Percentiles rank a stretch among this genome's conserved stretches.
Evolutionary conservation across 2,113 vertebrate genomes (phyloP).

Genomic region (Argyrosomus japonicus): DNA sequence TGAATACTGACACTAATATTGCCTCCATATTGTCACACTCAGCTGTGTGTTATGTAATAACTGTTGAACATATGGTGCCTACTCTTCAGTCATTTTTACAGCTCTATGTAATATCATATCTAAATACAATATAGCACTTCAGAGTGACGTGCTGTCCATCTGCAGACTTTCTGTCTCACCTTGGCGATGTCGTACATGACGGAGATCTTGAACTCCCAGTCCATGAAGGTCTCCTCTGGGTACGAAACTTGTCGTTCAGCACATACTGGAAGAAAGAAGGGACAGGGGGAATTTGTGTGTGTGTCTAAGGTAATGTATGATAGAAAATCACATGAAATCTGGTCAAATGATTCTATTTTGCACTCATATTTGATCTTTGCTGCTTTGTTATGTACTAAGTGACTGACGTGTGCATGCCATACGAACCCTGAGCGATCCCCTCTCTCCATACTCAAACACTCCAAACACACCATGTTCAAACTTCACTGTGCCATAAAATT

Average conservation of each 20-base stretch:
- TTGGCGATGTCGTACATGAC: slow-evolving; percentile 98
- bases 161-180: slow-evolving; percentile 78
- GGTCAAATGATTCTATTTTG: not conserved
- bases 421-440: slow-evolving; percentile 93
- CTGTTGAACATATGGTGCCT: not conserved
- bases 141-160: not conserved
- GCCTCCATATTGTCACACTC: not conserved
- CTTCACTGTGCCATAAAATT: slow-evolving; percentile 98
- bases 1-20: not conserved
- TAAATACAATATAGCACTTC: not conserved
- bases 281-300: not conserved
- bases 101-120: not conserved
- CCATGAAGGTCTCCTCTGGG: slow-evolving; percentile 97
- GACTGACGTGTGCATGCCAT: not conserved
- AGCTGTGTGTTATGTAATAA: not conserved
- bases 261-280: slow-evolving; percentile 86
- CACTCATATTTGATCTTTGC: not conserved
- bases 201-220: slow-evolving; percentile 98
- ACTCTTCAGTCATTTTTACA: not conserved
- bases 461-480: slow-evolving; percentile 89
- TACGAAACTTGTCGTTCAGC: slow-evolving; percentile 96
- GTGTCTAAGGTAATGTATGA: not conserved
- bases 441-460: slow-evolving; percentile 94
- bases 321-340: not conserved
- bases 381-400: not conserved